Percentiles rank a stretch among this genome's conserved stretches.
Conservation (phyloP, 2,888 invertebrate genomes). For the Cerastis leucographa region DNA sequence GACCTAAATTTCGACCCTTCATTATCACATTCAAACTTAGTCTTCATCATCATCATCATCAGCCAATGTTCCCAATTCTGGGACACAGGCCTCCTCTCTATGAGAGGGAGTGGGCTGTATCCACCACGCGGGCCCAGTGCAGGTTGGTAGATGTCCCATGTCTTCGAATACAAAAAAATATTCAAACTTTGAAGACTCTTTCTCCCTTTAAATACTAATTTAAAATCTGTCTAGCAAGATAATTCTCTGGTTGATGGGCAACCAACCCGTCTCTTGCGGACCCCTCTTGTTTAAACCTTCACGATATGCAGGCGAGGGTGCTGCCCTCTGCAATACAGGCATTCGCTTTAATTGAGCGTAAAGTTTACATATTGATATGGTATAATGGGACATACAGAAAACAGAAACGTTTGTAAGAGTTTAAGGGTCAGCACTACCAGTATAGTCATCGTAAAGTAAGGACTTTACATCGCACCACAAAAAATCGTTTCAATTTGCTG, state of each 20-base stretch:
- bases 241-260: constrained; percentile 52
- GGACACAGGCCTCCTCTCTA: too few relatives aligned
- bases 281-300: constrained; percentile 47
- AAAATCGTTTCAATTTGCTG: too few relatives aligned
- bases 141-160: too few relatives aligned
- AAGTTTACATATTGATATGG: constrained; percentile 32
- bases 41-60: too few relatives aligned
- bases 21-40: neutral
- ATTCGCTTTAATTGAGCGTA: constrained; percentile 20
- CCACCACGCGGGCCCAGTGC: too few relatives aligned
- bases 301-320: constrained; percentile 31
- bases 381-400: constrained; percentile 2
- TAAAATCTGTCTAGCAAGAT: constrained; percentile 42
- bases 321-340: constrained; percentile 22
- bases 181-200: neutral
- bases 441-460: too few relatives aligned
- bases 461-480: too few relatives aligned
- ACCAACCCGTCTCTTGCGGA: constrained; percentile 51
- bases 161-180: neutral
- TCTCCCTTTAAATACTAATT: constrained; percentile 19
- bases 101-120: too few relatives aligned
- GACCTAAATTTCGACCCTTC: neutral
- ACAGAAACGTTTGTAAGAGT: neutral
- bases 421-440: too few relatives aligned
- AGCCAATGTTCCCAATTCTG: too few relatives aligned